Base-by-base conservation (phyloP, 1,140 invertebrate species). In the Magallana angulata region DNA sequence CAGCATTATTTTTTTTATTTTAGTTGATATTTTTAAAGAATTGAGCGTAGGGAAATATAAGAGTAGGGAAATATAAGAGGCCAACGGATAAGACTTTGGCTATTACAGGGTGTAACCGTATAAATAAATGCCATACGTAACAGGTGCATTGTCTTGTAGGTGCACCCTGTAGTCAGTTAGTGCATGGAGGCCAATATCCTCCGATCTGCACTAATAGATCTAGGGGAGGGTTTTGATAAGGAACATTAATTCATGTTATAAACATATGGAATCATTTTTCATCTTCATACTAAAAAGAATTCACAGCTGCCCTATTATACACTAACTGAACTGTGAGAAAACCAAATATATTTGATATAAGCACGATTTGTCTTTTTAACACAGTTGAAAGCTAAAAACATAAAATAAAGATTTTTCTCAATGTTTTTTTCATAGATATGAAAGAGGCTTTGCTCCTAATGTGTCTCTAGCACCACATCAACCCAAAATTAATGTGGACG, bases 381-480 rank as follows among this genome's bases (percentile, higher is more conserved):
- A 48, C 36, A 48, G 36, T 48, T 48, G 36, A 48, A 48, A 48
- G 36, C 36, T 48, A 48, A 48, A 48, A 48, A 48, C 5, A 5
- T 48, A 48, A 48, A 48, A 48, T 48, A 48, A 48, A 48, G 36
- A 48, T 4, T 48, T 48, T 48, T 48, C 5, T 48, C 36, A 48
- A 48, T 48, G 68, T 30, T 36, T 76, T 76, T 82, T 57, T 82
- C 87, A 16, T 89, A 94, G 93, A 76, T 94, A 94, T 90, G 94
- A 94, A 76, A 91, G 92, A 48, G 93, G 94, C 80, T 94, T 92
- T 90, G 93, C 94, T 1, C 94, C 94, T 7, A 94, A 94, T 88
- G 94, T 94, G 3, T 93, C 93, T 4, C 87, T 94, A 76, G 94
- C 93, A 9, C 94, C 93, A 6, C 89, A 92, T 14, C 89, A 92